These are phyloP conservation scores for Tetramorium simillimum DNA, from an alignment of 1,140 invertebrate species.

Conservation along the genomic window DNA sequence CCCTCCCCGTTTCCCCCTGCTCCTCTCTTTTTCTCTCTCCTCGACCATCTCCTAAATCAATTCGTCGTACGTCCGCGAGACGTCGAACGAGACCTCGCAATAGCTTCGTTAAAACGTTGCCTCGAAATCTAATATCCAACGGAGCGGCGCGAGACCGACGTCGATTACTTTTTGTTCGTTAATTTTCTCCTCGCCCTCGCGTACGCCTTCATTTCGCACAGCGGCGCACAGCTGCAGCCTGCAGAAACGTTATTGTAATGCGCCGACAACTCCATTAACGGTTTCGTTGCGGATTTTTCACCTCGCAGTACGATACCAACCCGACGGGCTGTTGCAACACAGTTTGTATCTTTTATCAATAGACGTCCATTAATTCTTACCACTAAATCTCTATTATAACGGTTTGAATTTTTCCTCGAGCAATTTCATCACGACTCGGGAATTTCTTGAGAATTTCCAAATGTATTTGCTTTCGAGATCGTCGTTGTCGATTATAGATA, in stretches of 20 bases:
- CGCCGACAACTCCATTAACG: conserved; percentile 31
- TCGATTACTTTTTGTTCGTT: conserved; percentile 47
- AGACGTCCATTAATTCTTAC: background rate
- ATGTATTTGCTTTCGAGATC: background rate
- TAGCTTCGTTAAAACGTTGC: conserved; percentile 52
- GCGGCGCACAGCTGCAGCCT: conserved; percentile 15
- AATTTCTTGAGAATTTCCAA: background rate
- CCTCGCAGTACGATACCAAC: background rate
- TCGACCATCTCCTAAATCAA: conserved; percentile 41
- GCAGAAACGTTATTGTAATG: conserved; percentile 39
- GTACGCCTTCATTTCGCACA: conserved; percentile 17
- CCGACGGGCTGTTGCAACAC: background rate
- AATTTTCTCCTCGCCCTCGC: conserved; percentile 38
- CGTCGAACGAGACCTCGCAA: conserved; percentile 32
- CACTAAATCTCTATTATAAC: background rate
- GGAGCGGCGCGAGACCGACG: conserved; percentile 8
- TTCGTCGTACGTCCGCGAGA: conserved; percentile 47
- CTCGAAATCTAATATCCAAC: conserved; percentile 53
- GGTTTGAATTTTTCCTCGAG: background rate
- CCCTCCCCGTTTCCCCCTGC: too few relatives aligned
- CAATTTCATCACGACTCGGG: background rate
- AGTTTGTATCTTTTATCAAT: conserved; percentile 1
- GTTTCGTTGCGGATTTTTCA: conserved; percentile 22
- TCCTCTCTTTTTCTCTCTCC: background rate
- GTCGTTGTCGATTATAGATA: background rate